phyloP scores from a whole-genome alignment of 2,797 vertebrate genomes.

The Amazonetta brasiliensis region DNA sequence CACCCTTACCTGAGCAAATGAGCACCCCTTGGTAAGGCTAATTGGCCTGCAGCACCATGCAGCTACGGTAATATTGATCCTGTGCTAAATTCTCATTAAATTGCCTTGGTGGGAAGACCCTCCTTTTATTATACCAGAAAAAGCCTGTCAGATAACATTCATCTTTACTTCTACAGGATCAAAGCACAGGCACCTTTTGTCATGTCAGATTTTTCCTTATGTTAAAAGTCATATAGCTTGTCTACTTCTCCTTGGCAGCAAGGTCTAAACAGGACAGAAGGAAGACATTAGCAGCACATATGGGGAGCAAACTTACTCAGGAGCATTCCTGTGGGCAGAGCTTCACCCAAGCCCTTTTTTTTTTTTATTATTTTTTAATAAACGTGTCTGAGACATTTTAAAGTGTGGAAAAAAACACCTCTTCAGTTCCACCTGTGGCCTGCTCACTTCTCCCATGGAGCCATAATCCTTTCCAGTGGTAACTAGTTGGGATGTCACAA shows the following conservation, averaged over 20 bases:
- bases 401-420: neutral
- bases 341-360: neutral
- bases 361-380: neutral
- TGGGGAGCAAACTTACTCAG: neutral
- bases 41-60: neutral
- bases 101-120: neutral
- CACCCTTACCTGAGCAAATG: neutral
- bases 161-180: neutral
- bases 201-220: neutral
- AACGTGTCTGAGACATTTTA: neutral
- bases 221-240: neutral
- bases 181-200: neutral
- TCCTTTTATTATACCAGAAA: neutral
- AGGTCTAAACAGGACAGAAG: neutral
- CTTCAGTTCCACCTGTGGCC: neutral
- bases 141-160: neutral
- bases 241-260: neutral
- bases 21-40: rapidly evolving
- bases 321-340: neutral
- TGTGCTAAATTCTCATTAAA: neutral
- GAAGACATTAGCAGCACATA: neutral
- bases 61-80: neutral
- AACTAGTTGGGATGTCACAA: constrained; percentile 40
- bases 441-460: constrained; percentile 8
- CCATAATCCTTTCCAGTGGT: constrained; percentile 46